Percentiles rank a stretch among this genome's conserved stretches.
These are phyloP conservation scores for Drosophila bocki DNA, from an alignment of 1,140 invertebrate genomes.

Conservation along the genomic window DNA sequence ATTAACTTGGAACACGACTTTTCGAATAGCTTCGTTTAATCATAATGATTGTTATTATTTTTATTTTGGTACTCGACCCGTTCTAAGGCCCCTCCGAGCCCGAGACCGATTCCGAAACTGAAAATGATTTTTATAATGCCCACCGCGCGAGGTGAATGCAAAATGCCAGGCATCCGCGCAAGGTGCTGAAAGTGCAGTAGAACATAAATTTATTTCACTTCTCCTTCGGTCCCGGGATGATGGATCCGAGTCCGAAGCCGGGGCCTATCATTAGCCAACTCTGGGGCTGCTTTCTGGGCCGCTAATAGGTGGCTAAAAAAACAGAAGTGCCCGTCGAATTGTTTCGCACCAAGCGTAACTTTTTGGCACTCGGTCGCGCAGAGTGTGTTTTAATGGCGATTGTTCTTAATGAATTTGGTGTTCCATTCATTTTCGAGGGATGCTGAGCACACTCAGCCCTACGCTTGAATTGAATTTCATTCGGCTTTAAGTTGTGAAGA, in stretches of 20 bases:
- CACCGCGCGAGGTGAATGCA: conserved; percentile 46
- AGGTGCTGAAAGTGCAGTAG: conserved; percentile 67
- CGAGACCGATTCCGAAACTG: conserved; percentile 3
- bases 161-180: conserved; percentile 40
- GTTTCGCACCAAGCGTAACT: conserved; percentile 66
- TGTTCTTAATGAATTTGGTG: conserved; percentile 74
- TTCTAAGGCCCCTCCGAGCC: conserved; percentile 48
- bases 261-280: conserved; percentile 49
- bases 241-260: conserved; percentile 30
- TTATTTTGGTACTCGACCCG: conserved; percentile 43
- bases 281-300: conserved; percentile 35
- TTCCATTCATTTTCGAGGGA: conserved; percentile 67
- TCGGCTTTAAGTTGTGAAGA: conserved; percentile 55
- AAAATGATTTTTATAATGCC: conserved; percentile 50
- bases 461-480: conserved; percentile 77
- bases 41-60: conserved; percentile 85
- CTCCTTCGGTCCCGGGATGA: conserved; percentile 23
- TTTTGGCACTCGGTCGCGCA: conserved; percentile 60
- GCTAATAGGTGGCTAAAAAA: conserved; percentile 33
- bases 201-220: conserved; percentile 68
- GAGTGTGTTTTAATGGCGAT: conserved; percentile 46
- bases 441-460: conserved; percentile 59
- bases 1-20: conserved; percentile 84
- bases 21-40: conserved; percentile 82
- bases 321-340: conserved; percentile 48